Conservation (phyloP, 2,797 vertebrate species). For the Tenualosa thibaudeaui region DNA sequence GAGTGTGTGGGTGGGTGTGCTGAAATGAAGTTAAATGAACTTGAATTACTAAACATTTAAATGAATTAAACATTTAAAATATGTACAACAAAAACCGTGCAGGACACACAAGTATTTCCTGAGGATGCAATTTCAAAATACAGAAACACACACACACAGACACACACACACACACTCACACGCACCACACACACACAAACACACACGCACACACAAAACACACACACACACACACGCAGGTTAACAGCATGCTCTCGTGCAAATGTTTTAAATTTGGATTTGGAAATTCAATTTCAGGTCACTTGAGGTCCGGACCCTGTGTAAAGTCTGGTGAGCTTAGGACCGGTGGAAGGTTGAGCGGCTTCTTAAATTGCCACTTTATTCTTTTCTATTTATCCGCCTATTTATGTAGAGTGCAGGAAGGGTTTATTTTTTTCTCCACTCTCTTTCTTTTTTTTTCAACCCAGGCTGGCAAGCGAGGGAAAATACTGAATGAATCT, state of each 20-base stretch:
- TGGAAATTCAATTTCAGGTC: constrained; percentile 50
- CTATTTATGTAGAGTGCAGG: constrained; percentile 66
- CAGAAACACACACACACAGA: background rate
- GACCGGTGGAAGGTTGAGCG: constrained; percentile 45
- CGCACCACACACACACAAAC: background rate
- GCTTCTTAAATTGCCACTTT: constrained; percentile 50
- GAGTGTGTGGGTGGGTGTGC: background rate
- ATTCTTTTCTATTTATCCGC: constrained; percentile 64
- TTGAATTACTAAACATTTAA: background rate
- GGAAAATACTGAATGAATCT: constrained; percentile 17
- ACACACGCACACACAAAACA: background rate
- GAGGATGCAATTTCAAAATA: background rate
- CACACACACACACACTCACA: background rate
- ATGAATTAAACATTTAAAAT: background rate
- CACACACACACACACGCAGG: background rate
- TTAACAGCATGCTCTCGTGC: background rate
- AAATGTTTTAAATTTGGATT: constrained; percentile 21
- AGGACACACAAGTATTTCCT: background rate
- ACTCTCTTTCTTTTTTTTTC: background rate
- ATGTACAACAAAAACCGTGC: background rate
- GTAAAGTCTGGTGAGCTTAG: constrained; percentile 53
- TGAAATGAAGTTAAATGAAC: background rate
- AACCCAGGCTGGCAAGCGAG: constrained; percentile 30
- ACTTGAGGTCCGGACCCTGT: constrained; percentile 54
- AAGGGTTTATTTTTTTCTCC: constrained; percentile 41